phyloP scores from a whole-genome alignment of 2,888 invertebrate species.

The Cryptus armator region DNA sequence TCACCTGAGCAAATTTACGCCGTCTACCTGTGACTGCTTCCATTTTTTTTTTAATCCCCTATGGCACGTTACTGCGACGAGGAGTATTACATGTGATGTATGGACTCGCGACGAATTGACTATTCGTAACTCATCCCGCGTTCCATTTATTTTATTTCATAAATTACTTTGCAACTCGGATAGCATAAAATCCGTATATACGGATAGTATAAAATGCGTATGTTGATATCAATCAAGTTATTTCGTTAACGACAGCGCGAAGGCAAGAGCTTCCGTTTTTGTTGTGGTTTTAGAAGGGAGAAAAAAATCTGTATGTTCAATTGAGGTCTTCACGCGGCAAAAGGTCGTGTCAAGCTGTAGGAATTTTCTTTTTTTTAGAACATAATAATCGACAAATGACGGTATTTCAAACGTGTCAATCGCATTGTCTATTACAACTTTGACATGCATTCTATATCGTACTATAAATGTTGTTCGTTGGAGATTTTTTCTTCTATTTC shows the following conservation, averaged over 20 bases:
- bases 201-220: background rate
- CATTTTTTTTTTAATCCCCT: background rate
- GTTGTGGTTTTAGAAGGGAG: background rate
- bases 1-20: conserved; percentile 65
- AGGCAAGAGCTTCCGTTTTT: background rate
- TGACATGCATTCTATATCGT: background rate
- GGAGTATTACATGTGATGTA: background rate
- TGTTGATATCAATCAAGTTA: background rate
- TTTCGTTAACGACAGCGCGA: background rate
- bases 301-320: background rate
- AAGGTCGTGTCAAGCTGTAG: conserved; percentile 1
- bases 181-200: background rate
- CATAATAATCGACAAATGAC: background rate
- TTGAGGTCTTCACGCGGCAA: background rate
- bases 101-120: background rate
- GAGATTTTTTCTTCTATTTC: background rate
- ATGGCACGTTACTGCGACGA: background rate
- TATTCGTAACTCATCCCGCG: background rate
- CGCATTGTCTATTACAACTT: background rate
- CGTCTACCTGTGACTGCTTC: conserved; percentile 39
- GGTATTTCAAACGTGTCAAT: conserved; percentile 27
- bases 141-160: background rate
- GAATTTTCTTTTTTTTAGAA: background rate
- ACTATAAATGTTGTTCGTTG: conserved; percentile 8
- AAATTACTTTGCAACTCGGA: background rate